A percentile compares a stretch with the other conserved stretches of the same genome.
Conservation (phyloP, 2,888 invertebrate species). For the Hofmannophila pseudospretella region DNA sequence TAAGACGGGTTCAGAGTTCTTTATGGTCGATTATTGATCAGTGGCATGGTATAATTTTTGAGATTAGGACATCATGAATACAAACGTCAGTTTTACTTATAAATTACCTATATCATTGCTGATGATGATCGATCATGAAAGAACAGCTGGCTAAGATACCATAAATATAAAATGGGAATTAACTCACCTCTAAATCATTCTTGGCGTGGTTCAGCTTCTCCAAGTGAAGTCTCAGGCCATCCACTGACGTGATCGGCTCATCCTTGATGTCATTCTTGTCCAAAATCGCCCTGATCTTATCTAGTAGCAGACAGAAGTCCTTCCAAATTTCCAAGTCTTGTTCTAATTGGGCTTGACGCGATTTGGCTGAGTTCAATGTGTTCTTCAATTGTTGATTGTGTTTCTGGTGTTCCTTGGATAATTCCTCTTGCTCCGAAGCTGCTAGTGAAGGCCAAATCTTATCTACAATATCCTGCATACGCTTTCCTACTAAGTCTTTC, state of each 20-base stretch:
- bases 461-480: conserved; percentile 90
- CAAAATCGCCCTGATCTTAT: conserved; percentile 86
- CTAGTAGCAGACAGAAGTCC: conserved; percentile 87
- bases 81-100: too few relatives aligned
- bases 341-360: conserved; percentile 87
- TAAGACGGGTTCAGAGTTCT: too few relatives aligned
- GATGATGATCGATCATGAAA: too few relatives aligned
- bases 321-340: conserved; percentile 91
- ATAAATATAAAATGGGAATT: too few relatives aligned
- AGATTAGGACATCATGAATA: too few relatives aligned
- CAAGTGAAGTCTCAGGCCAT: conserved; percentile 89
- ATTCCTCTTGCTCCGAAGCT: conserved; percentile 87
- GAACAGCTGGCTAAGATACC: too few relatives aligned
- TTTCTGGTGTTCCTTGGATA: conserved; percentile 88
- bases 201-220: conserved; percentile 89
- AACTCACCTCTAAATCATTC: conserved; percentile 84
- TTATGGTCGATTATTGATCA: too few relatives aligned
- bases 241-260: conserved; percentile 87
- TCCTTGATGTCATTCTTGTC: conserved; percentile 86
- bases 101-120: too few relatives aligned
- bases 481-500: conserved; percentile 87
- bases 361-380: conserved; percentile 89
- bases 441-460: conserved; percentile 92
- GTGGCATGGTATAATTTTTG: too few relatives aligned
- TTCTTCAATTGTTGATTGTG: conserved; percentile 89